Base-by-base conservation (phyloP, 2,888 invertebrate species). In the Barypeithes pellucidus region DNA sequence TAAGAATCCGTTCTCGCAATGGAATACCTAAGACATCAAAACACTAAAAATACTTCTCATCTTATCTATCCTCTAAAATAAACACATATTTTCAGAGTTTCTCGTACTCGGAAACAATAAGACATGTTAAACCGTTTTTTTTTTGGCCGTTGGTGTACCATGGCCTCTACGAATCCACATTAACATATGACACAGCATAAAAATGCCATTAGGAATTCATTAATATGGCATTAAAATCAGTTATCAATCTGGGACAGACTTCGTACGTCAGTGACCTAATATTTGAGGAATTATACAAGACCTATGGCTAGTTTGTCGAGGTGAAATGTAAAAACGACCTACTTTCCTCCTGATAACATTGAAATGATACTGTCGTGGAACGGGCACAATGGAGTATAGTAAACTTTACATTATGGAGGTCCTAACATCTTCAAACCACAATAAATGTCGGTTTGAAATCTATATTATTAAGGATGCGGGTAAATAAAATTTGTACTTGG, bases 111-210 rank as follows among this genome's bases (percentile, higher is more conserved):
- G n/a, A n/a, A n/a, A n/a, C n/a, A n/a, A n/a, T n/a, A n/a, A n/a
- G n/a, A n/a, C n/a, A n/a, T n/a, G n/a, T 29, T 5, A 29, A 29
- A 29, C 5, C 29, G 24, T 24, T 5, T 24, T 5, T 24, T 5
- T 3, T 29, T 29, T 29, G 29, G 29, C 61, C 39, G 62, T 54
- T 54, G 52, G 54, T 29, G 50, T 9, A 61, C 50, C 39, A 43
- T 41, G 39, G 52, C 69, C 52, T 54, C 33, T 62, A 69, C 52
- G 43, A 69, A 52, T 62, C 63, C 54, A 43, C 57, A 50, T 70
- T 70, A 36, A 54, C 70, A 70, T 70, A 66, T 54, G 41, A 70
- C 62, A 54, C 54, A 29, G 43, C 12, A 70, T 57, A 63, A 70
- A 43, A 47, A 66, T 52, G 24, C 2, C 16, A 22, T 39, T 3